Evolutionary conservation across 2,888 invertebrate species (phyloP), one percentile per base, ranked within the genome.

Genomic region (Caenorhabditis sp.): DNA sequence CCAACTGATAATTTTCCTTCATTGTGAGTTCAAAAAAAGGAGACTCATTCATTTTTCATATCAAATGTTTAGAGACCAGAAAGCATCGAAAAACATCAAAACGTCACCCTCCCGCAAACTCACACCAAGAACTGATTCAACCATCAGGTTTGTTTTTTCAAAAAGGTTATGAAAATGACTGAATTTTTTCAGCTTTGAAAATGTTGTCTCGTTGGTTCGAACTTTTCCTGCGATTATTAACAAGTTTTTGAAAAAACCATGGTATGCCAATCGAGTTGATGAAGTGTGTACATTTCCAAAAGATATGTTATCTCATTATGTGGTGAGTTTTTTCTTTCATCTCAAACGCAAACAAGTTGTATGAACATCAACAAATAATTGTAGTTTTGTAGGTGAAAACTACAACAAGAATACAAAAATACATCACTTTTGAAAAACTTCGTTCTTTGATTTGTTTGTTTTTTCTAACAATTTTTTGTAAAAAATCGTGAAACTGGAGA

Each of bases 221-320:
- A 68, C 62, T 0, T 62, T 73, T 6, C 73, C 73, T 31, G 54
- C 73, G 4, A 68, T 73, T 19, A 50, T 73, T 37, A 73, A 68
- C 57, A 68, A 68, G 19, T 66, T 68, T 2, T 43, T 73, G 50
- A 73, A 68, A 17, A 73, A 73, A 37, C 73, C 73, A 8, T 73
- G 73, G 73, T 73, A 73, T 58, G 54, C 73, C 4, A 65, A 63
- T 10, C 24, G 73, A 36, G 10, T 23, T 21, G 73, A 73, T 43
- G 73, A 73, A 64, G 73, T 73, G 2, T 62, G 58, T 27, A 58
- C 58, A 51, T 73, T 73, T 23, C 73, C 73, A 12, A 43, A 27
- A 43, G 66, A 65, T 1, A 62, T 65, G 24, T 26, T 73, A 1
- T n/a, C n/a, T 1, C 64, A 73, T 21, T 73, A 73, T 24, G 57